These are phyloP conservation scores for Aromia moschata DNA, from an alignment of 2,888 invertebrate species.

Conservation along the genomic window DNA sequence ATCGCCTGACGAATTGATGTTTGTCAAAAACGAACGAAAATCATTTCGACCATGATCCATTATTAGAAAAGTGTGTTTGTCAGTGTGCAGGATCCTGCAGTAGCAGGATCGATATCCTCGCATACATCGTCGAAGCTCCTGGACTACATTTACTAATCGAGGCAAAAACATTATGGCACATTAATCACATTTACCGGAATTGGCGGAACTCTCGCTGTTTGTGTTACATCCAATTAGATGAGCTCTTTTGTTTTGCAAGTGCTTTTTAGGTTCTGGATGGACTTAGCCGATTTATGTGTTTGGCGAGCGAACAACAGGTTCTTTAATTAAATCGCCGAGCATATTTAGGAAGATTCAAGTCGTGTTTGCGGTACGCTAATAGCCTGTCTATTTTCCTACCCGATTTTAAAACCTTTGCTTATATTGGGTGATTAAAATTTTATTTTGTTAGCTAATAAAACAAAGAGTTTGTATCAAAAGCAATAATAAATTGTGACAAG, in stretches of 20 bases:
- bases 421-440: too few species aligned
- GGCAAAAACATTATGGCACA: conserved; percentile 43
- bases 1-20: too few species aligned
- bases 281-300: conserved; percentile 5
- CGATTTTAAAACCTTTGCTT: too few species aligned
- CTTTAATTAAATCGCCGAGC: background rate
- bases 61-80: too few species aligned
- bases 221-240: conserved; percentile 19
- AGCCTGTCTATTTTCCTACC: too few species aligned
- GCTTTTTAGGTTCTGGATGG: conserved; percentile 14
- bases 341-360: too few species aligned
- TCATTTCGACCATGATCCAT: too few species aligned
- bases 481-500: too few species aligned
- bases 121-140: conserved; percentile 28
- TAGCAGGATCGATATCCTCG: conserved; percentile 33
- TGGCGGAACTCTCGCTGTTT: conserved; percentile 20
- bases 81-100: too few species aligned
- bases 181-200: conserved; percentile 32
- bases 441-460: too few species aligned
- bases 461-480: too few species aligned
- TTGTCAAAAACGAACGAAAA: too few species aligned
- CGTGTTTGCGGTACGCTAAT: background rate
- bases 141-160: conserved; percentile 43
- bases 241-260: conserved; percentile 7
- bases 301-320: conserved; percentile 10